A percentile compares a stretch with the other conserved stretches of the same genome.
phyloP scores from a whole-genome alignment of 1,140 invertebrate genomes.

The Drosophila athabasca region DNA sequence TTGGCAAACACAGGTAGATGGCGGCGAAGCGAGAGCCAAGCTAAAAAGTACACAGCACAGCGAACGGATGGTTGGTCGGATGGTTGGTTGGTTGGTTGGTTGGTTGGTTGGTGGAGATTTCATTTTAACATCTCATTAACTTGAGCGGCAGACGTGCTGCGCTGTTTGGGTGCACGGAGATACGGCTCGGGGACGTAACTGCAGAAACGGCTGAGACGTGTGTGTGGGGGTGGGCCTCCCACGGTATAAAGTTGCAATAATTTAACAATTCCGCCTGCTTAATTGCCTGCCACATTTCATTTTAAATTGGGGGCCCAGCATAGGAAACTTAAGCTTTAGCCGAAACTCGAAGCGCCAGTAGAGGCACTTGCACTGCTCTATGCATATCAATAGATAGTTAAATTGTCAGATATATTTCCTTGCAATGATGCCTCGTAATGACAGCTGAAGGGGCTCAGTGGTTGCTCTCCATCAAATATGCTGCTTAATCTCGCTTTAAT shows the following conservation, averaged over 20 bases:
- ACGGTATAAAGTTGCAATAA: conserved; percentile 71
- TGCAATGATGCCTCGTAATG: too few relatives aligned
- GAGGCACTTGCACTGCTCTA: conserved; percentile 1
- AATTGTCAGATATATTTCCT: not conserved
- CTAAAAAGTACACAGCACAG: conserved; percentile 38
- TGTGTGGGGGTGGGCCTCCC: not conserved
- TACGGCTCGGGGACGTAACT: conserved; percentile 10
- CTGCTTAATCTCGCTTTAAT: conserved; percentile 10
- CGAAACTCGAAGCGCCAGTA: too few relatives aligned
- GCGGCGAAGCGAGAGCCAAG: conserved; percentile 28
- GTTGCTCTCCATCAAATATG: too few relatives aligned
- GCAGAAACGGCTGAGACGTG: not conserved
- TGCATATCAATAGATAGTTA: not conserved
- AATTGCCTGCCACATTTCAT: conserved; percentile 83
- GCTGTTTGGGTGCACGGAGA: conserved; percentile 45
- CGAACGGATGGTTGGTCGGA: conserved; percentile 3
- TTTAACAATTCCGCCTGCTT: conserved; percentile 82
- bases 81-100: not conserved
- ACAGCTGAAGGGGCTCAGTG: too few relatives aligned
- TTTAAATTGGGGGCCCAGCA: conserved; percentile 49
- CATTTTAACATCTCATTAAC: conserved; percentile 83
- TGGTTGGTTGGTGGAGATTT: conserved; percentile 41
- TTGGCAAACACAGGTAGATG: conserved; percentile 40
- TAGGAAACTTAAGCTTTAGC: not conserved
- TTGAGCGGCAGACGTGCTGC: conserved; percentile 63